phyloP scores from a whole-genome alignment of 2,797 vertebrate species.

The Parauchenoglanis punctatus region DNA sequence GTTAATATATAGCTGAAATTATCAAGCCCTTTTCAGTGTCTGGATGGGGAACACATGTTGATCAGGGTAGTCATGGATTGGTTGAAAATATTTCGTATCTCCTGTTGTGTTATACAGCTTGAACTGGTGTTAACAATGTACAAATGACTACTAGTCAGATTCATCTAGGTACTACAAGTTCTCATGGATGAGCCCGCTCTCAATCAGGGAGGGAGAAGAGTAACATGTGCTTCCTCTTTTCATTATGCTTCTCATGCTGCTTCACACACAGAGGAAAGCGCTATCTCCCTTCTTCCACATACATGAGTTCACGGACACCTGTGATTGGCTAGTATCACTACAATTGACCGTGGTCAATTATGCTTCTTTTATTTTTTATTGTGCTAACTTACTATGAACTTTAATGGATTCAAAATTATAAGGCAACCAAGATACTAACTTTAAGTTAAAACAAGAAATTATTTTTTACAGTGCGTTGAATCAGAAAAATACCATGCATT shows the following conservation, averaged over 20 bases:
- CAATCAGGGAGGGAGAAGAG: neutral
- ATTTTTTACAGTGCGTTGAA: neutral
- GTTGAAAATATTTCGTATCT: neutral
- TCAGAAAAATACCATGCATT: neutral
- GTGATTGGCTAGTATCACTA: neutral
- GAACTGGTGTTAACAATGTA: neutral
- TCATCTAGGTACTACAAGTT: neutral
- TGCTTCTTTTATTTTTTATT: neutral
- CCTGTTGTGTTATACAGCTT: neutral
- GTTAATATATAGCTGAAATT: slow-evolving; percentile 54
- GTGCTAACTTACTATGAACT: too few relatives aligned
- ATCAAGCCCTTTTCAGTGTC: slow-evolving; percentile 18
- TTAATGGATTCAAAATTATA: neutral
- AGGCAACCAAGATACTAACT: too few relatives aligned
- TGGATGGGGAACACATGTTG: slow-evolving; percentile 58
- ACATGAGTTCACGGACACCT: neutral
- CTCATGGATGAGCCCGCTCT: neutral
- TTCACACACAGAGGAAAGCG: neutral
- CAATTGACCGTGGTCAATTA: neutral
- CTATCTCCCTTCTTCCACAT: neutral
- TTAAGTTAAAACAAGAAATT: neutral
- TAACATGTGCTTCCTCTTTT: neutral
- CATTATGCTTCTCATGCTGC: neutral
- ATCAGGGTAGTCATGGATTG: neutral
- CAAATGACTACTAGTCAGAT: neutral